phyloP scores from a whole-genome alignment of 2,888 invertebrate species.

The Acrocera orbiculus region DNA sequence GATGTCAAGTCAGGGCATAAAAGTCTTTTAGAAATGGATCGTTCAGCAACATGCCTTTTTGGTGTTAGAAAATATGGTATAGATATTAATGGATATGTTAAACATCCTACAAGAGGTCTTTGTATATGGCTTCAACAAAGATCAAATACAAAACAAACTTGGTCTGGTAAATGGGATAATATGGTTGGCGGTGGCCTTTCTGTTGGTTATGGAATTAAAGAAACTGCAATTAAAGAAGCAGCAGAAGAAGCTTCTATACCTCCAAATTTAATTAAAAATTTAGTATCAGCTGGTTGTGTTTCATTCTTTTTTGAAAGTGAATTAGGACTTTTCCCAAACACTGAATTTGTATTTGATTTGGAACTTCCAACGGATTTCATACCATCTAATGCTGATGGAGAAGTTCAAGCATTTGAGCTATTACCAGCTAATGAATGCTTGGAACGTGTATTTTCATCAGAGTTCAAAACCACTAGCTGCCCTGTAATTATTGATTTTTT shows the following conservation, averaged over 20 bases:
- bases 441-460: constrained; percentile 59
- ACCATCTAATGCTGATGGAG: constrained; percentile 87
- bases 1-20: constrained; percentile 60
- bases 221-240: constrained; percentile 86
- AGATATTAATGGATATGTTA: constrained; percentile 84
- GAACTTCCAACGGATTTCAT: constrained; percentile 78
- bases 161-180: constrained; percentile 90
- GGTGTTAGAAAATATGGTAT: constrained; percentile 89
- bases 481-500: constrained; percentile 84
- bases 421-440: constrained; percentile 67
- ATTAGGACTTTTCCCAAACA: constrained; percentile 83
- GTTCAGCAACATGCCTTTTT: constrained; percentile 84
- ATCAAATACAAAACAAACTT: constrained; percentile 81
- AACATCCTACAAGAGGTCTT: constrained; percentile 65
- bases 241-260: constrained; percentile 88
- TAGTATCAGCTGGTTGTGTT: constrained; percentile 32
- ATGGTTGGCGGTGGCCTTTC: constrained; percentile 89
- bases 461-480: constrained; percentile 88
- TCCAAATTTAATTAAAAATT: constrained; percentile 47
- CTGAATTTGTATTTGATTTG: constrained; percentile 84
- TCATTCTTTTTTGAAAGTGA: constrained; percentile 77
- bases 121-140: constrained; percentile 81
- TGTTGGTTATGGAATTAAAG: constrained; percentile 70
- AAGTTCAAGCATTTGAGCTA: constrained; percentile 81
- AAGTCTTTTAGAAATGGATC: constrained; percentile 61